Evolutionary conservation across 2,888 invertebrate species (phyloP).

Genomic region (Cloeon dipterum): DNA sequence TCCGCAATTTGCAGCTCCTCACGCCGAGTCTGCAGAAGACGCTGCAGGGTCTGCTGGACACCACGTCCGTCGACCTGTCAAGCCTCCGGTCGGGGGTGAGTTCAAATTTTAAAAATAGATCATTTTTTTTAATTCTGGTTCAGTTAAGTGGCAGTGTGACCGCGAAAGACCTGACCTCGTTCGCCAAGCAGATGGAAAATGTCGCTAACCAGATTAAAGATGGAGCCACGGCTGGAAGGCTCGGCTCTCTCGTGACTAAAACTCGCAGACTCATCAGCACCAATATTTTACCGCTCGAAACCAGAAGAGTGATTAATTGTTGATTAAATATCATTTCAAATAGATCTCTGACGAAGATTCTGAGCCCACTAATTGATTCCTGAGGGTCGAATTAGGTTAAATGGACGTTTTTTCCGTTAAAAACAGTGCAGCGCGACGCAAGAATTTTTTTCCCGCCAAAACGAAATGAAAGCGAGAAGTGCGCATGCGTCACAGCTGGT

Average conservation of each 20-base stretch:
- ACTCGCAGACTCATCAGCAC: conserved; percentile 38
- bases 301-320: too few species aligned
- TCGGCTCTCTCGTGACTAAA: conserved; percentile 41
- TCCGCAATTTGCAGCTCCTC: conserved; percentile 25
- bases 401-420: too few species aligned
- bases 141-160: conserved; percentile 36
- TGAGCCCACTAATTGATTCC: too few species aligned
- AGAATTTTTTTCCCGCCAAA: too few species aligned
- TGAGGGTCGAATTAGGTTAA: too few species aligned
- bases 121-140: conserved; percentile 13
- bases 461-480: too few species aligned
- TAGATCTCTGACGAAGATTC: too few species aligned
- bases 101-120: not conserved
- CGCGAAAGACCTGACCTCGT: conserved; percentile 34
- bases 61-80: conserved; percentile 35
- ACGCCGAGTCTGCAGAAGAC: conserved; percentile 15
- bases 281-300: conserved; percentile 42
- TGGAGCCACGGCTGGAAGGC: conserved; percentile 40
- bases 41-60: conserved; percentile 29
- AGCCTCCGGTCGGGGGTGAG: conserved; percentile 24
- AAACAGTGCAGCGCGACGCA: too few species aligned
- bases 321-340: too few species aligned
- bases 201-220: conserved; percentile 44
- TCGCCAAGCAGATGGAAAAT: conserved; percentile 39
- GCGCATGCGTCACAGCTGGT: too few species aligned